Percentiles rank a stretch among this genome's conserved stretches.
These are phyloP conservation scores for Odontamblyopus lacepedii DNA, from an alignment of 2,797 vertebrate species.

Conservation along the genomic window DNA sequence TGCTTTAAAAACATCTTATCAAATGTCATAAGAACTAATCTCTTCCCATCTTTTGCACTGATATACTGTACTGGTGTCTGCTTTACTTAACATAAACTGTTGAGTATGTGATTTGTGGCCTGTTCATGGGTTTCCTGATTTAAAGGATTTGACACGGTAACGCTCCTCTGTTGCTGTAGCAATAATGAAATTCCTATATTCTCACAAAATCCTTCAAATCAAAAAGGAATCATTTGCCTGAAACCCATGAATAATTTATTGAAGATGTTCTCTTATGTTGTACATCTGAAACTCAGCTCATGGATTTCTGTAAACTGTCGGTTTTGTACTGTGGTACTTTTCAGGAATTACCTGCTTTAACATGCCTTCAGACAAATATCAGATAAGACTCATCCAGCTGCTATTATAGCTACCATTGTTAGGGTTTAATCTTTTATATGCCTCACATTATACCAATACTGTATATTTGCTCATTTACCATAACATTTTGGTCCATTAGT, in stretches of 20 bases:
- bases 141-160: too few species aligned
- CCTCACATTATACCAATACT: slow-evolving; percentile 20
- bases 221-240: too few species aligned
- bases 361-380: slow-evolving; percentile 26
- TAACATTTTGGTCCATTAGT: not conserved
- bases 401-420: slow-evolving; percentile 19
- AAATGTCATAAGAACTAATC: slow-evolving; percentile 3
- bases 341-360: not conserved
- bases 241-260: not conserved
- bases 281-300: slow-evolving; percentile 10
- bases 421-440: slow-evolving; percentile 23
- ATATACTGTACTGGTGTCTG: slow-evolving; percentile 11
- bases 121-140: too few species aligned
- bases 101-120: not conserved
- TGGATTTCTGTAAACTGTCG: slow-evolving; percentile 16
- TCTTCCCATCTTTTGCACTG: slow-evolving; percentile 27
- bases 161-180: too few species aligned
- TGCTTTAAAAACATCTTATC: slow-evolving; percentile 34
- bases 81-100: slow-evolving; percentile 4
- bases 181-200: too few species aligned
- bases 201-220: too few species aligned
- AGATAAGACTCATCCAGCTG: slow-evolving; percentile 37
- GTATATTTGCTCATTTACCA: slow-evolving; percentile 20
- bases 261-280: not conserved
- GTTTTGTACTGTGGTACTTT: slow-evolving; percentile 50